Evolutionary conservation across 2,888 invertebrate genomes (phyloP).

Genomic region (Pollenia labialis): DNA sequence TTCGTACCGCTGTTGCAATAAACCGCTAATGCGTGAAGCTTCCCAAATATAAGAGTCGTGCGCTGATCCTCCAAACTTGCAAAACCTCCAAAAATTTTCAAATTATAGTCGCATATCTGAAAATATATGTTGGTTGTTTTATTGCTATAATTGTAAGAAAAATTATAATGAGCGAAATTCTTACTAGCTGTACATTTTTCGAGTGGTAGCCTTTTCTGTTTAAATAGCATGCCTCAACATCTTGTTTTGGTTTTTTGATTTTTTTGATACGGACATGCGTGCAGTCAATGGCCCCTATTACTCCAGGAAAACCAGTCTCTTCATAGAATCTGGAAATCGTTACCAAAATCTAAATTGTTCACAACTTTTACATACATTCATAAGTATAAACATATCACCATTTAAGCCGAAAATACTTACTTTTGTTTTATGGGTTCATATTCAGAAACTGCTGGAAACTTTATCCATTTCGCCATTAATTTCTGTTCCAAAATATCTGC

Average conservation of each 20-base stretch:
- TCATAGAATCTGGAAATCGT: conserved; percentile 23
- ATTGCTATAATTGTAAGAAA: no score
- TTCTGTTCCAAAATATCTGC: conserved; percentile 23
- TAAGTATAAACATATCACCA: background rate
- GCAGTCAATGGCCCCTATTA: conserved; percentile 10
- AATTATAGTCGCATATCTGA: conserved; percentile 36
- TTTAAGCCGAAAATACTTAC: background rate
- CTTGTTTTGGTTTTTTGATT: conserved; percentile 12
- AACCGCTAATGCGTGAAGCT: background rate
- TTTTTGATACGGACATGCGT: conserved; percentile 18
- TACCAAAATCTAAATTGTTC: background rate
- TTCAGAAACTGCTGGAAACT: conserved; percentile 16
- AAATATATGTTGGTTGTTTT: background rate
- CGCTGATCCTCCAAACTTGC: conserved; percentile 23
- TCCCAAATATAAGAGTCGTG: conserved; percentile 41
- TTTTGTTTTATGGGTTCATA: conserved; percentile 35
- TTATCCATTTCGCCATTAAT: conserved; percentile 23
- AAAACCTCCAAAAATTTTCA: conserved; percentile 27
- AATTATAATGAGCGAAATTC: background rate
- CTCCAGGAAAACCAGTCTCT: conserved; percentile 11
- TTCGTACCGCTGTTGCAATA: conserved; percentile 18
- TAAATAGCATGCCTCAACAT: conserved; percentile 33
- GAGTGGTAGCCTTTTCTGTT: conserved; percentile 35
- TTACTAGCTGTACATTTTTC: conserved; percentile 36
- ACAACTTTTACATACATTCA: background rate